Evolutionary conservation across 2,888 invertebrate species (phyloP), one percentile per base, ranked within the genome.

Genomic region (Pandemis heparana): DNA sequence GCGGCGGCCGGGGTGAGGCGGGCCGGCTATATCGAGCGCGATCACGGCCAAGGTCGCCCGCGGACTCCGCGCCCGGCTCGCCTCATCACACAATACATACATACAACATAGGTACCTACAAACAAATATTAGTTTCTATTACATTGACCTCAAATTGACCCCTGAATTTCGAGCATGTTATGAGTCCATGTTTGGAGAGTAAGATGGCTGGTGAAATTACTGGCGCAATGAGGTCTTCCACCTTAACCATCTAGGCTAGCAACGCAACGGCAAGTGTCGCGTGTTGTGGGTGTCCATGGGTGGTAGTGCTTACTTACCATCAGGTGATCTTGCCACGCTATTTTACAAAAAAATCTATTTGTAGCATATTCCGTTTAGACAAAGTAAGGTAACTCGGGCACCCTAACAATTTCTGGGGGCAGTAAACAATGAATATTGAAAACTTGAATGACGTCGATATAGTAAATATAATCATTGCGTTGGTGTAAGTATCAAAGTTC

Each of bases 41-140:
- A 92, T 94, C 94, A 94, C 91, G 94, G 94, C 92, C 94, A 94
- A 94, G 94, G 94, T 88, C 89, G 88, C 87, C 79, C 78, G 84
- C 83, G 91, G 88, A 84, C 89, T 86, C 85, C 88, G 85, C 83
- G 83, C 83, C 82, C 83, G 79, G 76, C 82, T 67, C 67, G 82
- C 68, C 67, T 64, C 75, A 77, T 77, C 78, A 61, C 76, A 67
- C 74, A 70, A 77, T 74, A 63, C 75, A 56, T 56, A 56, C 56
- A 23, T 23, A 56, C 23, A 23, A 56, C 10, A 10, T 23, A 23
- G 23, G 23, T 23, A 32, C 23, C 23, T 32, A 23, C 56, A 56
- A 5, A 23, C 23, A 23, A 12, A 23, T 56, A 56, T 56, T 23
- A 56, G 56, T 56, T 56, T 56, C 5, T 23, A 23, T 56, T 23